Evolutionary conservation across 2,797 vertebrate genomes (phyloP).

Genomic region (Thripadectes ignobilis): DNA sequence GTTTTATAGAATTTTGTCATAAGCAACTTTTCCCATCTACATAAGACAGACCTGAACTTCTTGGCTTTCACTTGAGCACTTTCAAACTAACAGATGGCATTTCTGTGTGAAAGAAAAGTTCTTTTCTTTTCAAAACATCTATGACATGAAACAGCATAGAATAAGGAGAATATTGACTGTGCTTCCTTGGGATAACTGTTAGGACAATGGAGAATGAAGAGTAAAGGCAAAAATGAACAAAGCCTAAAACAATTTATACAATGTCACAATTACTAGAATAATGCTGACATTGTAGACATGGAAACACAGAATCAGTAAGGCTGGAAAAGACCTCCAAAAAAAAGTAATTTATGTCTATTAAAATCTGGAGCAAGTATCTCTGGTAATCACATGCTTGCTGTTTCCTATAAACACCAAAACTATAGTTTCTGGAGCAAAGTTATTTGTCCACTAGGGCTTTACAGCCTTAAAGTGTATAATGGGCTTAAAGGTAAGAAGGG

Average conservation of each 20-base stretch:
- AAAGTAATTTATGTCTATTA: background rate
- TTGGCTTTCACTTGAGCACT: background rate
- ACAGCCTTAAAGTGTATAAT: background rate
- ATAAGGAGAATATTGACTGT: background rate
- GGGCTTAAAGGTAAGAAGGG: background rate
- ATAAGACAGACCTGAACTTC: background rate
- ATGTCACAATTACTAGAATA: background rate
- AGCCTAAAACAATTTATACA: background rate
- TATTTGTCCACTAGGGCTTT: background rate
- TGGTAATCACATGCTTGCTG: background rate
- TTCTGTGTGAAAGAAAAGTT: background rate
- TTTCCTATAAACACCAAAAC: background rate
- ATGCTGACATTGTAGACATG: background rate
- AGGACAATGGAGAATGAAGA: background rate
- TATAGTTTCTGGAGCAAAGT: background rate
- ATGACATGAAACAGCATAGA: background rate
- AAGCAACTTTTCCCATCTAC: background rate
- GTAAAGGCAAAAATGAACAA: background rate
- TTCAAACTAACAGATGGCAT: background rate
- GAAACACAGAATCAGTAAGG: background rate
- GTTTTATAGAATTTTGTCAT: background rate
- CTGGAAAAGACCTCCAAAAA: background rate
- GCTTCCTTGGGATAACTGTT: background rate
- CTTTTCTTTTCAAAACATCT: background rate
- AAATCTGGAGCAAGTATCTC: background rate